Evolutionary conservation across 1,140 invertebrate species (phyloP).

Genomic region (Octopus sinensis): DNA sequence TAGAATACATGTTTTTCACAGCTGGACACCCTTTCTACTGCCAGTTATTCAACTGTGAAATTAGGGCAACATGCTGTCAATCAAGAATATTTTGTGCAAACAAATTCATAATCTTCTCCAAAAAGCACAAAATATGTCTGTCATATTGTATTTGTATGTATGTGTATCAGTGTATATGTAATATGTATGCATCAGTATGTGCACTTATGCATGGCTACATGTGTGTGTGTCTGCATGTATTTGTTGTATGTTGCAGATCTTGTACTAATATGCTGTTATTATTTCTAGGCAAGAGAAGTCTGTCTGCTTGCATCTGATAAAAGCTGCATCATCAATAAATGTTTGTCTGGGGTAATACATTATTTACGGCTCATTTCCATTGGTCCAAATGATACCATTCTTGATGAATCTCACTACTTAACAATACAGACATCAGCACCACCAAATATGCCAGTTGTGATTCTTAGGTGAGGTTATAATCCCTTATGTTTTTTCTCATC

Average conservation of each 20-base stretch:
- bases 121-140: no score
- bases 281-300: constrained; percentile 51
- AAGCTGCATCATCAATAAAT: constrained; percentile 55
- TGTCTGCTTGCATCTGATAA: constrained; percentile 44
- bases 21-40: no score
- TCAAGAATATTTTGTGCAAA: no score
- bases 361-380: constrained; percentile 52
- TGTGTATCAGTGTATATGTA: background rate
- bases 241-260: background rate
- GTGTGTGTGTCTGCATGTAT: background rate
- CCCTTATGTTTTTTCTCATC: background rate
- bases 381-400: constrained; percentile 43
- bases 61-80: no score
- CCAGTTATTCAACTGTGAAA: no score
- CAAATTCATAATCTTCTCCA: no score
- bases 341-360: constrained; percentile 54
- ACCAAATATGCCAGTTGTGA: constrained; percentile 45
- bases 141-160: no score
- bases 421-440: constrained; percentile 56
- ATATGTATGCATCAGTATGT: background rate
- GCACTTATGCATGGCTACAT: background rate
- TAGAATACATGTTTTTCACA: no score
- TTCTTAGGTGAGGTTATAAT: constrained; percentile 41
- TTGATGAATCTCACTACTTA: constrained; percentile 52
- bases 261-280: constrained; percentile 11